Percentiles rank a stretch among this genome's conserved stretches.
Evolutionary conservation across 2,113 vertebrate species (phyloP).

Genomic region (Boulengeromyrus knoepffleri): DNA sequence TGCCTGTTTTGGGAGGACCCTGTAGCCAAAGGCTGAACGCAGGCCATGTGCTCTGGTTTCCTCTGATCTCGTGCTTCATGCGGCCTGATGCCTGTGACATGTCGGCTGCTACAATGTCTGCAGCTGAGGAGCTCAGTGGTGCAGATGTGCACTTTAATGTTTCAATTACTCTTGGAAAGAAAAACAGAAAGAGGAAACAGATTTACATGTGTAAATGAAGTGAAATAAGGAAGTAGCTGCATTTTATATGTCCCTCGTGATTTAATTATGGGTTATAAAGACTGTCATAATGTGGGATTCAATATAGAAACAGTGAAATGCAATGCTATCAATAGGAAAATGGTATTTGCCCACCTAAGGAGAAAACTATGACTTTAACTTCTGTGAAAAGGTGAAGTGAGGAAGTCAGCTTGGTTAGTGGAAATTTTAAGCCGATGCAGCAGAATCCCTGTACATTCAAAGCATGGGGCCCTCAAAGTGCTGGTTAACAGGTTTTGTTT

Average conservation of each 20-base stretch:
- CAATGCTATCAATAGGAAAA: not conserved
- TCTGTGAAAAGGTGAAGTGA: not conserved
- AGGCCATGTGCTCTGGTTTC: not conserved
- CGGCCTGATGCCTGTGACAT: not conserved
- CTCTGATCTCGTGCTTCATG: not conserved
- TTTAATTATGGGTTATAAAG: not conserved
- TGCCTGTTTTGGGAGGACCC: not conserved
- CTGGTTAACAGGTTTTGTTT: not conserved
- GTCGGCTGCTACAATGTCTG: not conserved
- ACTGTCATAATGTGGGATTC: not conserved
- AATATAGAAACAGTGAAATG: not conserved
- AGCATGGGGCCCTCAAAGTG: not conserved
- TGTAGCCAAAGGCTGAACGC: not conserved
- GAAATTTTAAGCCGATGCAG: not conserved
- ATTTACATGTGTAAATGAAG: not conserved
- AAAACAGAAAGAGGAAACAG: not conserved
- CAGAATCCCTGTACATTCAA: not conserved
- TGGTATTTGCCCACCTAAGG: not conserved
- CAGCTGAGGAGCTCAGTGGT: not conserved
- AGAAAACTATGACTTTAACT: not conserved
- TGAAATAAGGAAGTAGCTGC: not conserved
- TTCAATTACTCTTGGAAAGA: not conserved
- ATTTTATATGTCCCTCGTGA: not conserved
- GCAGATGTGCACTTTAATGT: not conserved
- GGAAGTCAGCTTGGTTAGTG: not conserved